Evolutionary conservation across 2,113 vertebrate genomes (phyloP).

Genomic region (Eubucco bourcierii): DNA sequence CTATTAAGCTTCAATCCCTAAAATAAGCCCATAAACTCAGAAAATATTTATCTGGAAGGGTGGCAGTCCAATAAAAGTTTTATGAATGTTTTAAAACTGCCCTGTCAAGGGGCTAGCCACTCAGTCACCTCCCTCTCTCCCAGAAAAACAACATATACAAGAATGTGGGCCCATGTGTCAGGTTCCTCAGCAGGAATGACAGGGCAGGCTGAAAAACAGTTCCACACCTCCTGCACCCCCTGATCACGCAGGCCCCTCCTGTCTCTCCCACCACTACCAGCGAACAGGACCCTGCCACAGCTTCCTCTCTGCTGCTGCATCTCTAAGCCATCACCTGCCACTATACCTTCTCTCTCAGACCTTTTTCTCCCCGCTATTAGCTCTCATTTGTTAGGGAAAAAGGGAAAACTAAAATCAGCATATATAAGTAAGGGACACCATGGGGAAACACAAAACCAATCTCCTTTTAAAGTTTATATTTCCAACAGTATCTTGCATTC

Average conservation of each 20-base stretch:
- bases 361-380: neutral
- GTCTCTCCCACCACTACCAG: accelerated
- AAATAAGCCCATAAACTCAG: conserved; percentile 75
- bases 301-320: accelerated
- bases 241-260: neutral
- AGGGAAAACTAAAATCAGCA: neutral
- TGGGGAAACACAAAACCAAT: neutral
- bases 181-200: neutral
- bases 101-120: conserved; percentile 68
- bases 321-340: neutral
- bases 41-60: conserved; percentile 81
- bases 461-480: neutral
- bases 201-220: neutral
- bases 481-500: neutral
- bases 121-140: conserved; percentile 67
- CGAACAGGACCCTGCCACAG: neutral
- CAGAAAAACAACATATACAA: conserved; percentile 19
- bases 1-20: conserved; percentile 70
- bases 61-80: conserved; percentile 79
- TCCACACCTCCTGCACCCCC: neutral
- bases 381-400: neutral
- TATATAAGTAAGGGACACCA: neutral
- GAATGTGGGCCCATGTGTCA: neutral
- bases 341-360: accelerated
- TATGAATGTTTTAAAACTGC: conserved; percentile 75